Evolutionary conservation across 2,113 vertebrate genomes (phyloP).

Genomic region (Acanthochromis polyacanthus): DNA sequence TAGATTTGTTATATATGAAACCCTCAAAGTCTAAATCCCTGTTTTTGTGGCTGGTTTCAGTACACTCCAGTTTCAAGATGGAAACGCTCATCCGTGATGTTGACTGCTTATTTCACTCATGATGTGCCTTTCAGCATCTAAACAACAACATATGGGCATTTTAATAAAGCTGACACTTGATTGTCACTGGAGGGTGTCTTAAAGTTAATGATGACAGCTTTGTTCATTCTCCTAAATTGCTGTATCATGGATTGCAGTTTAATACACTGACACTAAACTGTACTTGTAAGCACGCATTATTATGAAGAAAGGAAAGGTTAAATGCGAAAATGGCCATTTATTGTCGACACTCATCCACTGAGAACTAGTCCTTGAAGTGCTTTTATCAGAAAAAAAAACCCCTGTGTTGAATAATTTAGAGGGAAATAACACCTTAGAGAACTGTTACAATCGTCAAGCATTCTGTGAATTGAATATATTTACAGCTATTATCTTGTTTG

Average conservation of each 20-base stretch:
- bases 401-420: conserved; percentile 51
- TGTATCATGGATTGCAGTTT: not conserved
- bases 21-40: too few species aligned
- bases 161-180: too few species aligned
- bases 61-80: too few species aligned
- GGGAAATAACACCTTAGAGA: conserved; percentile 23
- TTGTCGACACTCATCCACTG: conserved; percentile 4
- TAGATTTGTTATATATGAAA: too few species aligned
- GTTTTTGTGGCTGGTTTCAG: too few species aligned
- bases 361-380: conserved; percentile 27
- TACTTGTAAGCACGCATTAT: not conserved
- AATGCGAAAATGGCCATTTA: not conserved
- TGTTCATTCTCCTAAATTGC: not conserved
- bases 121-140: too few species aligned
- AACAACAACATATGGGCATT: too few species aligned
- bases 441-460: conserved; percentile 26
- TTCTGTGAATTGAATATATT: conserved; percentile 61
- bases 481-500: conserved; percentile 62
- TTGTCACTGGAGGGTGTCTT: too few species aligned
- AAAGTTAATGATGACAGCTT: too few species aligned
- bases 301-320: conserved; percentile 12
- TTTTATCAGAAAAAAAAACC: conserved; percentile 34
- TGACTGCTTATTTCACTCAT: too few species aligned
- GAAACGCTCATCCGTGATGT: too few species aligned
- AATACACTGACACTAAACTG: not conserved